Evolutionary conservation across 2,797 vertebrate species (phyloP).

Genomic region (Ptychobarbus kaznakovi): DNA sequence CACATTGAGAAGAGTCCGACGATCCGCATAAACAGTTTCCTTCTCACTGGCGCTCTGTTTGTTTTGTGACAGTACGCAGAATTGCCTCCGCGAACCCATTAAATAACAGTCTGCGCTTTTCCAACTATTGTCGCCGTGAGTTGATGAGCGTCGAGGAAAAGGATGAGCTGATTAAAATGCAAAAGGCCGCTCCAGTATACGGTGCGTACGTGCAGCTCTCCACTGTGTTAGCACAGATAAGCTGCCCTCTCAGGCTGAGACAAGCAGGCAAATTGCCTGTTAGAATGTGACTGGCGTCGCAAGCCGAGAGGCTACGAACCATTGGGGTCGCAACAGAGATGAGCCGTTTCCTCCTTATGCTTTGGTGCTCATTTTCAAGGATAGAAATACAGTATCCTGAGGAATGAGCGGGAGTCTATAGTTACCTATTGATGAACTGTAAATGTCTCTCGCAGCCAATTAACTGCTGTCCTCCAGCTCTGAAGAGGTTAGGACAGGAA

Average conservation of each 20-base stretch:
- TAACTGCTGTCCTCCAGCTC: conserved; percentile 64
- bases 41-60: conserved; percentile 53
- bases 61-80: conserved; percentile 63
- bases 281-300: conserved; percentile 74
- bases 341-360: conserved; percentile 6
- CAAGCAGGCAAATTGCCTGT: conserved; percentile 75
- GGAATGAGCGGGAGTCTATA: conserved; percentile 19
- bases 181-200: conserved; percentile 61
- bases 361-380: conserved; percentile 42
- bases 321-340: conserved; percentile 10
- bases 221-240: conserved; percentile 74
- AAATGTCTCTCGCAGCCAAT: conserved; percentile 72
- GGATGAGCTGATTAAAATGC: conserved; percentile 70
- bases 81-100: conserved; percentile 66
- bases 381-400: conserved; percentile 43
- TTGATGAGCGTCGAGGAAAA: conserved; percentile 23
- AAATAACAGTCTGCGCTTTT: conserved; percentile 64
- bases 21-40: neutral
- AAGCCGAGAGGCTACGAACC: conserved; percentile 52
- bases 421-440: conserved; percentile 63
- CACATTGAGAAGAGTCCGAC: neutral
- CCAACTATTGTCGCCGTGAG: conserved; percentile 9
- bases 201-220: conserved; percentile 53
- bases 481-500: conserved; percentile 66
- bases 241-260: conserved; percentile 71